Evolutionary conservation across 2,113 vertebrate genomes (phyloP), one percentile per base, ranked within the genome.

Genomic region (Uria lomvia): DNA sequence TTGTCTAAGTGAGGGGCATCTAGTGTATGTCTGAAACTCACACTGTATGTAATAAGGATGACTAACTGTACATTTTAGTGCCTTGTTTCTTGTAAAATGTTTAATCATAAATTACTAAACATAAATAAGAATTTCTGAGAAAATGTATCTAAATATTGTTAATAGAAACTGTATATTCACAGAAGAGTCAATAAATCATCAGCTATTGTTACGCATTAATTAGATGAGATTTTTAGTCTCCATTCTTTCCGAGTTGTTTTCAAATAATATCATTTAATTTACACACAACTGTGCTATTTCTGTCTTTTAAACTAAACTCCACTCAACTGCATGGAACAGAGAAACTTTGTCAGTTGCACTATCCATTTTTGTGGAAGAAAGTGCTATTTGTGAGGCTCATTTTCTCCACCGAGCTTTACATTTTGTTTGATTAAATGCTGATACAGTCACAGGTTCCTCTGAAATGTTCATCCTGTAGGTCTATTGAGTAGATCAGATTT

Each of bases 81-180:
- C 92, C 96, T 97, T 96, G 40, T 92, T 94, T 92, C 60, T 92
- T 95, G 88, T 89, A 97, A 92, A 94, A 91, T 81, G 76, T 84
- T 94, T 95, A 90, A 85, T 85, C 91, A 94, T 91, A 82, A 96
- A 92, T 91, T 94, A 59, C 74, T 79, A 85, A 94, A 47, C 74
- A 90, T 80, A 94, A 95, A 92, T 92, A 89, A 27, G 45, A 76
- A 72, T 76, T 97, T 96, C 62, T 83, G 49, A 94, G 89, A 82
- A 95, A 92, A 79, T 53, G 15, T 58, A 76, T 72, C 70, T 92
- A 97, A 94, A 92, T 95, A 95, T 73, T 96, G 73, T 59, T 72
- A 91, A 76, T 75, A 91, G 66, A 92, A 94, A 72, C 58, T 89
- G 72, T 94, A 92, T 90, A 91, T 97, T 96, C 91, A 79, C 60